Evolutionary conservation across 1,140 invertebrate species (phyloP).

Genomic region (Papilio polytes): DNA sequence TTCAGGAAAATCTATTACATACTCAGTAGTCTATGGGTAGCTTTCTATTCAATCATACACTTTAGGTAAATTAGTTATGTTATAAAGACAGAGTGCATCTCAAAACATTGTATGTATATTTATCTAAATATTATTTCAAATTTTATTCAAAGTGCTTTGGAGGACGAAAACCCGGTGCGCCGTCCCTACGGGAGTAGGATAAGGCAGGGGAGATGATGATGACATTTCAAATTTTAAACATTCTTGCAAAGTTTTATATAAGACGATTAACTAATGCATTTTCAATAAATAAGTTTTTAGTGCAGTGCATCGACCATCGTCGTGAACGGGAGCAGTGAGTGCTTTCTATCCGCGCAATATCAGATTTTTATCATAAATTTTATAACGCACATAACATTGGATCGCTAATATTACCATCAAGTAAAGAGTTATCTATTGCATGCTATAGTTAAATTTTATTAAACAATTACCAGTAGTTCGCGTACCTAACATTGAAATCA

Average conservation of each 20-base stretch:
- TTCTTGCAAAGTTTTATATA: not conserved
- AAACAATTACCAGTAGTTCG: slow-evolving; percentile 9
- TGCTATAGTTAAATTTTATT: slow-evolving; percentile 2
- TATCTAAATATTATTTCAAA: not conserved
- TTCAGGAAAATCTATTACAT: too few relatives aligned
- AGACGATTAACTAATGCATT: not conserved
- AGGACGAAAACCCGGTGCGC: too few relatives aligned
- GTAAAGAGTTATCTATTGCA: slow-evolving; percentile 13
- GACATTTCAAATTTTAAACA: too few relatives aligned
- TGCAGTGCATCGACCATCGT: not conserved
- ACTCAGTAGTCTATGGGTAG: too few relatives aligned
- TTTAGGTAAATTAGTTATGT: not conserved
- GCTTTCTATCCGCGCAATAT: slow-evolving; percentile 24
- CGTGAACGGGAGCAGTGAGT: not conserved
- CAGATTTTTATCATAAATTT: not conserved
- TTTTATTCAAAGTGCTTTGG: too few relatives aligned
- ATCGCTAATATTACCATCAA: not conserved
- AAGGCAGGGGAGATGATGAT: too few relatives aligned
- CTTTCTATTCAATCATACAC: too few relatives aligned
- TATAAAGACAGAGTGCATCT: slow-evolving; percentile 17
- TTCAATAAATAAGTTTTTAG: not conserved
- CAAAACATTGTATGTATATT: not conserved
- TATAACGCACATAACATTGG: not conserved
- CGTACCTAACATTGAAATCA: slow-evolving; percentile 19
- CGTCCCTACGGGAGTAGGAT: too few relatives aligned